Evolutionary conservation across 2,888 invertebrate genomes (phyloP).

Genomic region (Sesamia inferens): DNA sequence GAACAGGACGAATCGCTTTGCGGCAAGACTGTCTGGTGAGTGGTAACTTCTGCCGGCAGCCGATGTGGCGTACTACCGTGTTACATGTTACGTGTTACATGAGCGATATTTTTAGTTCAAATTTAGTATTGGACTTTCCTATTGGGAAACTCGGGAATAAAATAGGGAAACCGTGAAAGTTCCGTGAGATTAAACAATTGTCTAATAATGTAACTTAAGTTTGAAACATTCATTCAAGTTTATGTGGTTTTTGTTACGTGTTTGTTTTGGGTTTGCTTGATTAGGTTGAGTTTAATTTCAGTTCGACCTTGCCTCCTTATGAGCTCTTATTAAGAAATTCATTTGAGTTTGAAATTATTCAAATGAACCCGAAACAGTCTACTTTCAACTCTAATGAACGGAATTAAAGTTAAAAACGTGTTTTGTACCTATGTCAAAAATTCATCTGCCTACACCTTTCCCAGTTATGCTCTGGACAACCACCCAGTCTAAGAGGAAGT

Average conservation of each 20-base stretch:
- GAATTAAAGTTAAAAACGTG: neutral
- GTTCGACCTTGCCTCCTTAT: neutral
- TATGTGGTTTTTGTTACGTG: neutral
- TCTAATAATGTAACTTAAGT: neutral
- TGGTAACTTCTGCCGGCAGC: too few relatives aligned
- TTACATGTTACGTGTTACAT: neutral
- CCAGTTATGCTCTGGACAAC: neutral
- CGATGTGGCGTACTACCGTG: too few relatives aligned
- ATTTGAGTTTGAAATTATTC: neutral
- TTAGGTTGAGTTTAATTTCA: neutral
- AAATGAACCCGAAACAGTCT: neutral
- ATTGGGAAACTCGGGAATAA: too few relatives aligned
- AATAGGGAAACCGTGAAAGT: neutral
- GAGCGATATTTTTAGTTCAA: neutral
- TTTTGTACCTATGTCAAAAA: neutral
- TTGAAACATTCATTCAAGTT: neutral
- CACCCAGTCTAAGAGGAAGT: neutral
- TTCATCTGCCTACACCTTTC: neutral
- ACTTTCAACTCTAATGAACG: neutral
- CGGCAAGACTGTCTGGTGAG: too few relatives aligned
- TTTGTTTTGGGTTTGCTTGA: constrained; percentile 1
- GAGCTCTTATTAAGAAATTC: neutral
- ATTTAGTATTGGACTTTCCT: neutral
- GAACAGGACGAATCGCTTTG: too few relatives aligned
- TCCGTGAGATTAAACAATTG: neutral